Conservation (phyloP, 2,888 invertebrate genomes). For the Leptopilina syphax region DNA sequence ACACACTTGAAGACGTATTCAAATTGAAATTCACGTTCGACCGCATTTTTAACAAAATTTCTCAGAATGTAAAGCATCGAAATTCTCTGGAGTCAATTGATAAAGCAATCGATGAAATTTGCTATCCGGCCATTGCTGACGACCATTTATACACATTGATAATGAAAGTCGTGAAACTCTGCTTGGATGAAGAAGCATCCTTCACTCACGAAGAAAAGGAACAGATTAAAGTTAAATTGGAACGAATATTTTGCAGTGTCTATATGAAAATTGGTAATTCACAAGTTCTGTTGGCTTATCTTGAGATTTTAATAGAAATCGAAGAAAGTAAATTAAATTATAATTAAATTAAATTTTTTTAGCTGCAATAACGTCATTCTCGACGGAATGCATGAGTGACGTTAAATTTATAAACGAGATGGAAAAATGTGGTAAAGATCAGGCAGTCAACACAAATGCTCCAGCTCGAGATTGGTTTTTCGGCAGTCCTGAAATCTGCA, state of each 20-base stretch:
- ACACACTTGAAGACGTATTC: background rate
- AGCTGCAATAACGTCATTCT: constrained; percentile 14
- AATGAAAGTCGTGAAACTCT: background rate
- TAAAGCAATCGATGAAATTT: background rate
- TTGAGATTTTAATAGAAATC: no score
- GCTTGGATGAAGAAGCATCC: background rate
- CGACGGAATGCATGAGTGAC: background rate
- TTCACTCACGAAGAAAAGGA: background rate
- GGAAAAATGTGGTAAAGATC: background rate
- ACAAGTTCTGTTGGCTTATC: no score
- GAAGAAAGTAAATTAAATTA: background rate
- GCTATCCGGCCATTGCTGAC: background rate
- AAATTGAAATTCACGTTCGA: background rate
- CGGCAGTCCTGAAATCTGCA: background rate
- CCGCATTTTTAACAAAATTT: background rate
- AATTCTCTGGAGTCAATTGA: constrained; percentile 1
- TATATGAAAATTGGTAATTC: constrained; percentile 9
- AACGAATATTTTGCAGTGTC: constrained; percentile 5
- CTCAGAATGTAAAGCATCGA: background rate
- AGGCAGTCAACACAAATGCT: background rate
- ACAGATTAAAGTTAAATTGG: background rate
- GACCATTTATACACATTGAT: background rate
- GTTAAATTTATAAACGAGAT: background rate
- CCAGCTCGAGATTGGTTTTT: constrained; percentile 4
- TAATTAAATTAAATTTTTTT: background rate